These are phyloP conservation scores for Drosophila bipectinata DNA, from an alignment of 1,140 invertebrate species.

Conservation along the genomic window DNA sequence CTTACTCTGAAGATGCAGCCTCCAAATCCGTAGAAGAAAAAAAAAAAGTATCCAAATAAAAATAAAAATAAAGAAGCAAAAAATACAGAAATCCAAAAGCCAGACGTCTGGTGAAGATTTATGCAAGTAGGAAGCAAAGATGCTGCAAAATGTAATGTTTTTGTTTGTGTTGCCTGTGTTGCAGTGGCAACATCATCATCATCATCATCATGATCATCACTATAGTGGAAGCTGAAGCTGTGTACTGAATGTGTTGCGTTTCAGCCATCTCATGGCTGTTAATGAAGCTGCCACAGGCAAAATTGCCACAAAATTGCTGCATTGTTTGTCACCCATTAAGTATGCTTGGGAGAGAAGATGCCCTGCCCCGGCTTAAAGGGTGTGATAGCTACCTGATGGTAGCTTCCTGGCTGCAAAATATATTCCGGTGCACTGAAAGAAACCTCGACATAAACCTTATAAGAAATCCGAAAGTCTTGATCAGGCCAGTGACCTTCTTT, in stretches of 20 bases:
- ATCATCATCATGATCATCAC: not conserved
- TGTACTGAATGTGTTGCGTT: slow-evolving; percentile 18
- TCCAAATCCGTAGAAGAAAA: not conserved
- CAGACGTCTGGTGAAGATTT: slow-evolving; percentile 49
- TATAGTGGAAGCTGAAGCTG: not conserved
- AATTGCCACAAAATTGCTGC: slow-evolving; percentile 53
- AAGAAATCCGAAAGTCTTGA: not conserved
- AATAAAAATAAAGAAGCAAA: not conserved
- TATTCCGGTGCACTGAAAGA: slow-evolving; percentile 13
- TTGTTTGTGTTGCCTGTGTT: slow-evolving; percentile 14
- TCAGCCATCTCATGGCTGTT: slow-evolving; percentile 52
- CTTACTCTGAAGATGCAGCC: slow-evolving; percentile 6
- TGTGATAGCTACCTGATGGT: slow-evolving; percentile 3
- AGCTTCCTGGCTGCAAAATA: slow-evolving; percentile 18
- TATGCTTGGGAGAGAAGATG: slow-evolving; percentile 31
- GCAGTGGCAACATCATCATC: not conserved
- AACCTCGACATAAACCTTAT: not conserved
- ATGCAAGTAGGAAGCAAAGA: slow-evolving; percentile 73
- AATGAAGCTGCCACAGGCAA: slow-evolving; percentile 66
- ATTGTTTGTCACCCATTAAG: slow-evolving; percentile 75
- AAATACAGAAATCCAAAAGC: not conserved
- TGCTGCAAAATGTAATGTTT: slow-evolving; percentile 19
- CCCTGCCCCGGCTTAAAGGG: slow-evolving; percentile 35
- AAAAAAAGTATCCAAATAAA: too few species aligned
- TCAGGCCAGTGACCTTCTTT: slow-evolving; percentile 11